phyloP scores from a whole-genome alignment of 1,140 invertebrate genomes.

The Pinna nobilis region DNA sequence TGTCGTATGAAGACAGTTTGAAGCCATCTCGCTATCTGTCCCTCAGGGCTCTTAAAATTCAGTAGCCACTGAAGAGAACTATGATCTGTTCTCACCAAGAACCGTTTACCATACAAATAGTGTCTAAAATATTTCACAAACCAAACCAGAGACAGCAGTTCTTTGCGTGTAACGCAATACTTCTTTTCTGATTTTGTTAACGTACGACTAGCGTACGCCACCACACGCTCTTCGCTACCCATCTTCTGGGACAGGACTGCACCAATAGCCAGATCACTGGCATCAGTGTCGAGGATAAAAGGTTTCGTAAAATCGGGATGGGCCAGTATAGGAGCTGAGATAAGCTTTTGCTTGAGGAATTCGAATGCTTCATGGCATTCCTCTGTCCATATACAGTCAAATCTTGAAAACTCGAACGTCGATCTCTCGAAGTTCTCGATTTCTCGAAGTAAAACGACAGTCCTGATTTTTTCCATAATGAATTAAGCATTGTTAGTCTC shows the following conservation, averaged over 20 bases:
- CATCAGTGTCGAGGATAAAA: neutral
- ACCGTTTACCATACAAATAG: neutral
- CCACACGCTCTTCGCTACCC: neutral
- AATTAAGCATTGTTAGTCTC: too few species aligned
- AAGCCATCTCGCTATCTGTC: neutral
- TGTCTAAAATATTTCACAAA: neutral
- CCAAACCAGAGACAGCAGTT: neutral
- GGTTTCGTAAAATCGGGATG: neutral
- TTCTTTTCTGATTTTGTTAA: neutral
- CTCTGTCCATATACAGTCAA: neutral
- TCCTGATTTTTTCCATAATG: too few species aligned
- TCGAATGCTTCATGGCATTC: neutral
- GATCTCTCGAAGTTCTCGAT: too few species aligned
- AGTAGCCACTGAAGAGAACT: neutral
- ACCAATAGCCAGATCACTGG: neutral
- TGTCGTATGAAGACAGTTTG: neutral
- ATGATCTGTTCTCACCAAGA: neutral
- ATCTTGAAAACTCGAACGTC: too few species aligned
- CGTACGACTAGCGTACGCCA: neutral
- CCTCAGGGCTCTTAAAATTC: neutral
- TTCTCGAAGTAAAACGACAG: too few species aligned
- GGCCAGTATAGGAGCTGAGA: neutral
- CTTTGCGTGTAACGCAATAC: neutral
- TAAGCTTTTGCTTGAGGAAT: neutral
- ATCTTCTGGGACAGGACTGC: neutral